Conservation (phyloP, 2,797 vertebrate species). For the Acomys russatus region DNA sequence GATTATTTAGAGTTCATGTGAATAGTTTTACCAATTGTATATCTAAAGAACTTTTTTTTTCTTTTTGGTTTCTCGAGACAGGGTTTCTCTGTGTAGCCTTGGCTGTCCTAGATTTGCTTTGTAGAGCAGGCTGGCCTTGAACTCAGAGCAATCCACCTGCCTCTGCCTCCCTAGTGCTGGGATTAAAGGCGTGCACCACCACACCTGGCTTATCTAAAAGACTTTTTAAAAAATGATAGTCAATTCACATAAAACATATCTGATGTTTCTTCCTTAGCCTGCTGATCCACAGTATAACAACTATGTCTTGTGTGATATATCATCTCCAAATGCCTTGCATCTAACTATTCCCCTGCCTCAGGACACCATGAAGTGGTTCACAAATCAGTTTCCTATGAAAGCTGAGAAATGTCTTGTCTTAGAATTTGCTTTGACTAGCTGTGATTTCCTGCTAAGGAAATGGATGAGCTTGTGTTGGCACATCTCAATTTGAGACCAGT, state of each 20-base stretch:
- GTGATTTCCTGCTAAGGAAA: background rate
- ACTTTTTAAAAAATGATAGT: background rate
- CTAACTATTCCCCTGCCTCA: background rate
- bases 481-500: background rate
- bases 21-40: background rate
- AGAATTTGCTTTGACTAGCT: background rate
- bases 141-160: too few species aligned
- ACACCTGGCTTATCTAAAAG: too few species aligned
- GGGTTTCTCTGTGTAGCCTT: too few species aligned
- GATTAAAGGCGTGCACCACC: too few species aligned
- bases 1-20: background rate
- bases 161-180: too few species aligned
- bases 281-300: background rate
- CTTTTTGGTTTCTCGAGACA: too few species aligned
- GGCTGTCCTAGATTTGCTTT: too few species aligned
- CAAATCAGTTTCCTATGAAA: conserved; percentile 7
- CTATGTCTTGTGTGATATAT: background rate
- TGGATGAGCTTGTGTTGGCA: background rate
- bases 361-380: background rate
- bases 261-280: background rate
- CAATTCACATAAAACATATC: background rate
- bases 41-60: background rate
- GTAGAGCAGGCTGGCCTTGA: too few species aligned
- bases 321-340: background rate
- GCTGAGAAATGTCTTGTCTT: background rate